These are phyloP conservation scores for Turdus rufiventris DNA, from an alignment of 2,113 vertebrate genomes.

Conservation along the genomic window DNA sequence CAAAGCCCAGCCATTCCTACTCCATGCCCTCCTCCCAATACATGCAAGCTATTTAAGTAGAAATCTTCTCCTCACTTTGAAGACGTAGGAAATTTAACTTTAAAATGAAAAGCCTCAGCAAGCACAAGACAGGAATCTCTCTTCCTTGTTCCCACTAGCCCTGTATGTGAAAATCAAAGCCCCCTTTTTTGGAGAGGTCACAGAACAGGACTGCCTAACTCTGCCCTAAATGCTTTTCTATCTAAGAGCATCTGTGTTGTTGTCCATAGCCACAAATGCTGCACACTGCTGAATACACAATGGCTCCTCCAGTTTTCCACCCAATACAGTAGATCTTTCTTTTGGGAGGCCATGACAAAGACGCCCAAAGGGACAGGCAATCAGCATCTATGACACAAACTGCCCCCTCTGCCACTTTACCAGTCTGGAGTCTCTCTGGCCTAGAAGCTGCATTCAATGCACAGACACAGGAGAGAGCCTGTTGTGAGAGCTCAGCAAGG, in stretches of 20 bases:
- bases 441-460: background rate
- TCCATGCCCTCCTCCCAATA: background rate
- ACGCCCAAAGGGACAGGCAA: background rate
- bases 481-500: background rate
- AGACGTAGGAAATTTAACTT: background rate
- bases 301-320: constrained; percentile 19
- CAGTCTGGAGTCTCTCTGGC: background rate
- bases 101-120: background rate
- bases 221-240: background rate
- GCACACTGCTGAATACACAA: constrained; percentile 49
- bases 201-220: background rate
- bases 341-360: background rate
- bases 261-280: background rate
- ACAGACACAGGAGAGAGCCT: background rate
- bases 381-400: constrained; percentile 21
- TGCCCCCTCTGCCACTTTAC: background rate
- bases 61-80: background rate
- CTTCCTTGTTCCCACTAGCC: background rate
- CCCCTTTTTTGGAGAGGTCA: background rate
- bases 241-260: background rate
- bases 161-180: background rate
- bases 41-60: background rate
- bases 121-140: background rate
- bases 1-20: background rate
- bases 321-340: constrained; percentile 31